Evolutionary conservation across 1,140 invertebrate species (phyloP), one percentile per base, ranked within the genome.

Genomic region (Cataglyphis hispanica): DNA sequence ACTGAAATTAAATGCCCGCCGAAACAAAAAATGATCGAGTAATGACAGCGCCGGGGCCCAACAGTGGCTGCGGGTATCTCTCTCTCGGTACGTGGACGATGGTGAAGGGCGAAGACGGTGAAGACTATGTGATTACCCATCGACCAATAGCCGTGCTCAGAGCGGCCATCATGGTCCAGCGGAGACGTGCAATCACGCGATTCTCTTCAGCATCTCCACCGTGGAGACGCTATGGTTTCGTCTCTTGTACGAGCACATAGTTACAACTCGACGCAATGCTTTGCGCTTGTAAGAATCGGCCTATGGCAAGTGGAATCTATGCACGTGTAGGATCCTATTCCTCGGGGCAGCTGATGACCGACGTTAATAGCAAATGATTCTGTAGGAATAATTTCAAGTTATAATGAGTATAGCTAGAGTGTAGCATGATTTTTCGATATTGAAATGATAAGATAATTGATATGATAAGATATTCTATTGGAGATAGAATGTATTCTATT

Each of bases 121-220:
- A 81, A 50, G 46, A 89, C 89, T 88, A 87, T 92, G 88, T 91
- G 89, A 92, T 93, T 92, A 92, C 80, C 87, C 87, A 86, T 88
- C 85, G 87, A 92, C 92, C 92, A 93, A 93, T 93, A 91, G 90
- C 91, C 78, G 90, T 90, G 86, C 84, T 85, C 84, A 89, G 86
- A 92, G 92, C 91, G 91, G 92, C 92, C 92, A 93, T 93, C 90
- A 92, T 92, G 91, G 90, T 91, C 92, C 91, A 86, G 67, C 66
- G 74, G 86, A 92, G 91, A 93, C 91, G 91, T 93, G 92, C 92
- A 93, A 93, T 93, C 92, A 93, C 89, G 91, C 76, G 85, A 88
- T 78, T 86, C 86, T 86, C 88, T 86, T 78, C 86, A 88, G 84
- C 84, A 87, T 90, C 86, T 84, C 74, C 63, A 58, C 64, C 83